These are phyloP conservation scores for Sander vitreus DNA, from an alignment of 2,113 vertebrate species.

Conservation along the genomic window DNA sequence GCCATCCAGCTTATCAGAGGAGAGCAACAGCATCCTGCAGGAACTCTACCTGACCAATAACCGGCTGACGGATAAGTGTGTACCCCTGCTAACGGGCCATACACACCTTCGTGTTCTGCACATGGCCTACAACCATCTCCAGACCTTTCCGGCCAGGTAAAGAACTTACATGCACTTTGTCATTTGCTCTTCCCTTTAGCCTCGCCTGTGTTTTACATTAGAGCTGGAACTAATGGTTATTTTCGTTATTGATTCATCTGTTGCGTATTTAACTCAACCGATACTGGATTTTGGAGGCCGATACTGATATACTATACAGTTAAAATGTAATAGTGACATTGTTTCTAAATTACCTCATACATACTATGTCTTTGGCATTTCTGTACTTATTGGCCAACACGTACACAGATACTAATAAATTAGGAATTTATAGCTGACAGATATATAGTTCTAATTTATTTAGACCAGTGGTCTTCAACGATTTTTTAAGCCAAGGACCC, in stretches of 20 bases:
- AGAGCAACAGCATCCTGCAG: slow-evolving; percentile 93
- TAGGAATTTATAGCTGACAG: too few relatives aligned
- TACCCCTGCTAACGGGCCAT: slow-evolving; percentile 94
- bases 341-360: too few relatives aligned
- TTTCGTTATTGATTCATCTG: not conserved
- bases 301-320: not conserved
- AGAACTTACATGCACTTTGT: not conserved
- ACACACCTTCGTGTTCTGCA: slow-evolving; percentile 93
- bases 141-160: slow-evolving; percentile 97
- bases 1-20: slow-evolving; percentile 93
- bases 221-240: not conserved
- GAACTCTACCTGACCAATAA: slow-evolving; percentile 98
- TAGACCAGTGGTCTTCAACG: too few relatives aligned
- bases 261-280: not conserved
- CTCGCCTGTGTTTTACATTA: not conserved
- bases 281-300: not conserved
- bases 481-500: too few relatives aligned
- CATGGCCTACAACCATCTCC: slow-evolving; percentile 96
- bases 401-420: too few relatives aligned
- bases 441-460: too few relatives aligned
- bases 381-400: too few relatives aligned
- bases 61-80: slow-evolving; percentile 95
- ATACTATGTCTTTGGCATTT: too few relatives aligned
- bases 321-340: too few relatives aligned
- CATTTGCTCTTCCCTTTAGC: not conserved